Percentiles rank a stretch among this genome's conserved stretches.
Evolutionary conservation across 1,140 invertebrate species (phyloP).

Genomic region (Hirudo medicinalis): DNA sequence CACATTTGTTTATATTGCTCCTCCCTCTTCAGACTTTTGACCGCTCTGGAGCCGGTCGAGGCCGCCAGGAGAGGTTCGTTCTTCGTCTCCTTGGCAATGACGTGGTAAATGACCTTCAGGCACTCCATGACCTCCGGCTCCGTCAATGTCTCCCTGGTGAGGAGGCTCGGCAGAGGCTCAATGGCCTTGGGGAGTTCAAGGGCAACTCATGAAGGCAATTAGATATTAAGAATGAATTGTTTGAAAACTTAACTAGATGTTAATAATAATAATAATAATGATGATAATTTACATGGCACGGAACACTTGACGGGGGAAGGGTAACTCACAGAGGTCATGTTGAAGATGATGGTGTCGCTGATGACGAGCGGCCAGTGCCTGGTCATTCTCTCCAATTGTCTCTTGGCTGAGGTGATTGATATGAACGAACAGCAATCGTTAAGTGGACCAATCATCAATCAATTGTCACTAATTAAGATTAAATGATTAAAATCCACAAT

Average conservation of each 20-base stretch:
- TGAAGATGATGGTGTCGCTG: conserved; percentile 75
- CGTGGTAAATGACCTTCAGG: conserved; percentile 66
- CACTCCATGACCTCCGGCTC: conserved; percentile 75
- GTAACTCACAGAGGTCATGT: conserved; percentile 58
- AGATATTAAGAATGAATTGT: neutral
- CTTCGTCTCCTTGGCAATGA: conserved; percentile 67
- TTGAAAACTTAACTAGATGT: neutral
- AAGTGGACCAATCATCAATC: neutral
- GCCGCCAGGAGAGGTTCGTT: conserved; percentile 63
- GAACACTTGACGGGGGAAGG: too few species aligned
- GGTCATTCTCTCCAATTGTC: conserved; percentile 60
- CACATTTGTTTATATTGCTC: conserved; percentile 81
- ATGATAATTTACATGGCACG: too few species aligned
- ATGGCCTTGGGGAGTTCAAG: conserved; percentile 32
- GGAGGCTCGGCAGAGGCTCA: conserved; percentile 61
- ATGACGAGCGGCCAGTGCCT: conserved; percentile 86
- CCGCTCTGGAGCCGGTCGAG: conserved; percentile 37
- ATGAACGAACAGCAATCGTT: neutral
- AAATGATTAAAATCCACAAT: neutral
- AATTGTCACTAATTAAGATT: neutral
- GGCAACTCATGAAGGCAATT: neutral
- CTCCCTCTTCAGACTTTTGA: conserved; percentile 43
- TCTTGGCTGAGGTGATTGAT: conserved; percentile 44
- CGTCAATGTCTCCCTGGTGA: conserved; percentile 66
- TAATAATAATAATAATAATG: neutral